phyloP scores from a whole-genome alignment of 2,888 invertebrate genomes.

The Poecilobothrus nobilitatus region DNA sequence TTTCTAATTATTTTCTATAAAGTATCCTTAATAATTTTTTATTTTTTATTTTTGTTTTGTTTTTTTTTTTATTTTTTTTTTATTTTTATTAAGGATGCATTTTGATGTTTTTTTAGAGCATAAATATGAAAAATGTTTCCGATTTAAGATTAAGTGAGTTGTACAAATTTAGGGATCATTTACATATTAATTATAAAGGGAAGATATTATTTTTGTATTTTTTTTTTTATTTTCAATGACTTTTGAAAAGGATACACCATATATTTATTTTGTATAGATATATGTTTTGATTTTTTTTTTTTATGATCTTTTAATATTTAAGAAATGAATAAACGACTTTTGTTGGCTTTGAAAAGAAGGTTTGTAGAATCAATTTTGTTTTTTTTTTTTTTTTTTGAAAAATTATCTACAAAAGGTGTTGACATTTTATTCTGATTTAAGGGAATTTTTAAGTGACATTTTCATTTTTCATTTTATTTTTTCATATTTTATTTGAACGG shows the following conservation, averaged over 20 bases:
- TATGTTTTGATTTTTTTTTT: background rate
- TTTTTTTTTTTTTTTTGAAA: constrained; percentile 12
- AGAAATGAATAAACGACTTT: background rate
- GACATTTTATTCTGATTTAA: constrained; percentile 16
- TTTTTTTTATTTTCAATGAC: too few relatives aligned
- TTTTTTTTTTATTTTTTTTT: too few relatives aligned
- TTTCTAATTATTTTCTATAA: too few relatives aligned
- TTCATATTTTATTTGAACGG: background rate
- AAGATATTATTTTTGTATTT: too few relatives aligned
- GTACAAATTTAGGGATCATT: too few relatives aligned
- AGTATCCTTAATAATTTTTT: too few relatives aligned
- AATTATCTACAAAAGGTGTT: constrained; percentile 16
- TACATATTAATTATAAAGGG: too few relatives aligned
- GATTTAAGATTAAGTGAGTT: too few relatives aligned
- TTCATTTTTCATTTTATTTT: constrained; percentile 12
- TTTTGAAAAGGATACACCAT: background rate
- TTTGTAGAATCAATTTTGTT: background rate
- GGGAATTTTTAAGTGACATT: background rate
- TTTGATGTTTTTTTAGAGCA: background rate
- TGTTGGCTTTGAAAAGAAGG: background rate
- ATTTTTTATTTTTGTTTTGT: too few relatives aligned
- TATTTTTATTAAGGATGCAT: background rate
- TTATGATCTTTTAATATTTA: background rate
- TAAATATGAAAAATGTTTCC: background rate
- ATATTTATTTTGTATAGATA: too few relatives aligned